These are phyloP conservation scores for Andrena trimmerana DNA, from an alignment of 2,888 invertebrate genomes.

Conservation along the genomic window DNA sequence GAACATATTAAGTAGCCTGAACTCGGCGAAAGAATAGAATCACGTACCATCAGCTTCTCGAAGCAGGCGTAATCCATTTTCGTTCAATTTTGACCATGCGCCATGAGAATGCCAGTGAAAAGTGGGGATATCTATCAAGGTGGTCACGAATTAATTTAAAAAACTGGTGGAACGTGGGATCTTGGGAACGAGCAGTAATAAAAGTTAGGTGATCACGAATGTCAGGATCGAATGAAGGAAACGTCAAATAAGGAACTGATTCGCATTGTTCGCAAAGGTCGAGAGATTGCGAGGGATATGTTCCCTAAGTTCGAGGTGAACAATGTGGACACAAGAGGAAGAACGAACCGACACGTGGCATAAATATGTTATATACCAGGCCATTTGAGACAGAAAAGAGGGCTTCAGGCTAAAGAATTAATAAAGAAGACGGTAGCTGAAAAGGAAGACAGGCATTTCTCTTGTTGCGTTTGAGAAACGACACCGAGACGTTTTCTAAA, in stretches of 20 bases:
- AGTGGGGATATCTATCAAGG: neutral
- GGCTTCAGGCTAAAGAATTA: conserved; percentile 11
- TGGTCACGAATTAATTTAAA: neutral
- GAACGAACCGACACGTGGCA: conserved; percentile 13
- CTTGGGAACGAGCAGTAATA: neutral
- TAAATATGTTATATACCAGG: neutral
- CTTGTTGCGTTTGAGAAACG: neutral
- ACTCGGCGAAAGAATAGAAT: conserved; percentile 7
- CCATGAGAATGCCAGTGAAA: neutral
- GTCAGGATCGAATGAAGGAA: neutral
- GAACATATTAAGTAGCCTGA: conserved; percentile 37
- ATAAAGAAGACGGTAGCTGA: conserved; percentile 17
- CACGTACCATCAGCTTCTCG: neutral
- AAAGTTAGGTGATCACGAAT: conserved; percentile 27
- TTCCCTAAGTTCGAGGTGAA: neutral
- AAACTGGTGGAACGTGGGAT: neutral
- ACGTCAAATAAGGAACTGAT: neutral
- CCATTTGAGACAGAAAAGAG: neutral
- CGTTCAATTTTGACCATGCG: neutral
- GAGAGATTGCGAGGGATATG: neutral
- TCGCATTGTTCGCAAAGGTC: neutral
- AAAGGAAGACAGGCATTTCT: neutral
- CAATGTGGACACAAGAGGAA: neutral
- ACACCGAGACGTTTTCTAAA: neutral
- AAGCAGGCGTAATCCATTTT: neutral